Evolutionary conservation across 2,797 vertebrate genomes (phyloP), one percentile per base, ranked within the genome.

Genomic region (Brachyrhaphis roseni): DNA sequence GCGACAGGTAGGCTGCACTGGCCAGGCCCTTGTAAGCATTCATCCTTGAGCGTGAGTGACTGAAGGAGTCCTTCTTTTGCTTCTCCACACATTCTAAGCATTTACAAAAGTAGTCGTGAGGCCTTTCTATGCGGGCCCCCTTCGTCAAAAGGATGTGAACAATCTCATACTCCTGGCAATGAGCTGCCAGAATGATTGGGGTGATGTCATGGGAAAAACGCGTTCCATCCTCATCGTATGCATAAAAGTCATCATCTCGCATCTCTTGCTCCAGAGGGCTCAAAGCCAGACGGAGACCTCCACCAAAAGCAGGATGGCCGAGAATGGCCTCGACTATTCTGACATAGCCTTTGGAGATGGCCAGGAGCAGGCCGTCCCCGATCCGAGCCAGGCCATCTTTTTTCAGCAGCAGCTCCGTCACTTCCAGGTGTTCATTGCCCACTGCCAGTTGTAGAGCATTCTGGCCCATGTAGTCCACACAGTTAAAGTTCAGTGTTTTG

Each of bases 401-500:
- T 90, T 98, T 98, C 31, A 99, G 95, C 53, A 99, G 96, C 85
- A 98, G 95, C 93, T 99, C 98, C 0, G 98, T 99, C 83, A 99
- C 98, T 83, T 99, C 98, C 75, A 99, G 92, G 81, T 99, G 98
- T 85, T 99, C 98, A 0, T 99, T 99, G 11, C 97, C 98, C 23
- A 99, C 98, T 0, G 98, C 98, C 75, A 99, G 81, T 93, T 99
- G 98, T 87, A 99, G 88, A 1, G 98, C 96, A 0, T 99, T 99
- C 89, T 99, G 98, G 77, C 98, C 98, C 98, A 99, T 99, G 90
- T 99, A 99, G 94, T 99, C 98, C 4, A 99, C 98, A 0, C 97
- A 98, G 76, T 99, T 99, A 83, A 97, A 97, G 92, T 99, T 99
- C 72, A 99, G 96, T 0, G 98, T 99, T 94, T 98, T 97, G 91